Evolutionary conservation across 2,888 invertebrate species (phyloP).

Genomic region (Drosophila anomelani): DNA sequence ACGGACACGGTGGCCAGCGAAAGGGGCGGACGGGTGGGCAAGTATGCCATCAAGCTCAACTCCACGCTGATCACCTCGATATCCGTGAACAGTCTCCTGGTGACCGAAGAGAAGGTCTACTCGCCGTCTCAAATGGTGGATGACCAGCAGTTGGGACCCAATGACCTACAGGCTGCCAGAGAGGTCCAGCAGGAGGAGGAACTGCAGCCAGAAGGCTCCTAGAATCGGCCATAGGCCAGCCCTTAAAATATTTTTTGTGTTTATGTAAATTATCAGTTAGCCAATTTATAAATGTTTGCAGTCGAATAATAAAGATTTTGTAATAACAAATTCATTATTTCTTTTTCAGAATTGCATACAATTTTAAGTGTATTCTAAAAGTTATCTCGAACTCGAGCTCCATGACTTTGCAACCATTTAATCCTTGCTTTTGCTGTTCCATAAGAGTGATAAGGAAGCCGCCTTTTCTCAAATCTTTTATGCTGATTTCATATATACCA

Average conservation of each 20-base stretch:
- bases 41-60: conserved; percentile 78
- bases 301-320: no score
- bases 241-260: background rate
- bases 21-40: conserved; percentile 78
- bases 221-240: background rate
- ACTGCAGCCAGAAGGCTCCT: background rate
- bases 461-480: no score
- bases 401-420: no score
- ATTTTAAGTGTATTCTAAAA: no score
- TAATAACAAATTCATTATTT: no score
- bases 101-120: conserved; percentile 68
- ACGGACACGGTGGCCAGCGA: conserved; percentile 94
- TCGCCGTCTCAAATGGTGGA: conserved; percentile 3
- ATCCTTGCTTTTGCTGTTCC: no score
- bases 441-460: no score
- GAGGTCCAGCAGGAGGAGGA: background rate
- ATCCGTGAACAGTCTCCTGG: conserved; percentile 73
- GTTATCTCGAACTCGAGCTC: no score
- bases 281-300: background rate
- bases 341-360: no score
- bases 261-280: conserved; percentile 12
- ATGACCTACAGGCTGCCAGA: conserved; percentile 8
- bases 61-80: conserved; percentile 81
- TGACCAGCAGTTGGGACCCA: conserved; percentile 3
- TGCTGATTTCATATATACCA: no score